phyloP scores from a whole-genome alignment of 2,888 invertebrate species.

The Esperia sulphurella region DNA sequence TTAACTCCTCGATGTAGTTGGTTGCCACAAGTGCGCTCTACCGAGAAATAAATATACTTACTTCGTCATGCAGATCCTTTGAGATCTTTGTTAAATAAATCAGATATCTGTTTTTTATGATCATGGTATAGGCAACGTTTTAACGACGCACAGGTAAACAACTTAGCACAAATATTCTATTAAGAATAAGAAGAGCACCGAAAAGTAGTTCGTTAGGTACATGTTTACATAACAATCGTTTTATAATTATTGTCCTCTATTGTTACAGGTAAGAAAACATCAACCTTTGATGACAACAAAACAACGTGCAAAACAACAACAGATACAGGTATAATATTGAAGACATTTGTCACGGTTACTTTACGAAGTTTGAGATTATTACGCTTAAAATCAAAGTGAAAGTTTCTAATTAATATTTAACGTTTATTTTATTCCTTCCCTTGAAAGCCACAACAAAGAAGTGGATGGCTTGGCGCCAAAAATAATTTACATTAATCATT shows the following conservation, averaged over 20 bases:
- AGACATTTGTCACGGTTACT: no score
- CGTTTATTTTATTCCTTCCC: constrained; percentile 35
- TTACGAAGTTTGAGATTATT: neutral
- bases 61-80: constrained; percentile 45
- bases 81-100: constrained; percentile 49
- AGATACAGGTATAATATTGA: no score
- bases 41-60: constrained; percentile 38
- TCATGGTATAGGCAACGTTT: constrained; percentile 24
- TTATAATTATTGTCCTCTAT: constrained; percentile 18
- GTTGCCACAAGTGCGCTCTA: constrained; percentile 53
- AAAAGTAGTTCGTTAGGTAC: neutral
- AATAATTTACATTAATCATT: constrained; percentile 57
- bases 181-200: neutral
- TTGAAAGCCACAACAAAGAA: constrained; percentile 51
- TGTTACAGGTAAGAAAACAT: constrained; percentile 50
- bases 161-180: neutral
- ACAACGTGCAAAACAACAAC: no score
- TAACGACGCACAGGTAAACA: constrained; percentile 7
- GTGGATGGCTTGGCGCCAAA: constrained; percentile 54
- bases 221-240: neutral
- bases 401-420: constrained; percentile 26
- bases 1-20: constrained; percentile 45
- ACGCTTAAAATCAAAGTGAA: neutral
- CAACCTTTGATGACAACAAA: neutral
- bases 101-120: constrained; percentile 36